Conservation (phyloP, 2,113 vertebrate genomes). For the Xiphophorus hellerii region DNA sequence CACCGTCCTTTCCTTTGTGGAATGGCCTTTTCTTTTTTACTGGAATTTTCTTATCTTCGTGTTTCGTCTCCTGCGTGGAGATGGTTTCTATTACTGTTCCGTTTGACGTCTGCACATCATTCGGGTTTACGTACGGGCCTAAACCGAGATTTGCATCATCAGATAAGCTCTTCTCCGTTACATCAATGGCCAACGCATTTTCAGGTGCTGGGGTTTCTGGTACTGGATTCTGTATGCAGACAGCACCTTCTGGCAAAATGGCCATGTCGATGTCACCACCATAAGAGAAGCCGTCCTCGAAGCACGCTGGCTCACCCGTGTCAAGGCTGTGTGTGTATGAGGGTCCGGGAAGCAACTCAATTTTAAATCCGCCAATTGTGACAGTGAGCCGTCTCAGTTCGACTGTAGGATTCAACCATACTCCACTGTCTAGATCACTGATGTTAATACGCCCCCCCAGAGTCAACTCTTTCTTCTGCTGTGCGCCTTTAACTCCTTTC, state of each 20-base stretch:
- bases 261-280: constrained; percentile 51
- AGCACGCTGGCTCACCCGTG: constrained; percentile 30
- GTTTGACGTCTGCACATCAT: constrained; percentile 78
- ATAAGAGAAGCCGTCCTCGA: constrained; percentile 51
- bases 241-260: constrained; percentile 46
- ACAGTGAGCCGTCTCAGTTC: constrained; percentile 78
- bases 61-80: constrained; percentile 48
- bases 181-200: constrained; percentile 53
- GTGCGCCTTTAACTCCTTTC: constrained; percentile 55
- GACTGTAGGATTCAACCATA: constrained; percentile 78
- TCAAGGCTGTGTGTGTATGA: constrained; percentile 62
- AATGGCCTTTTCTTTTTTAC: constrained; percentile 48
- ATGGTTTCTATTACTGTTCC: constrained; percentile 41
- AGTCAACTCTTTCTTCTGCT: constrained; percentile 77
- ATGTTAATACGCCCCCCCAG: constrained; percentile 68
- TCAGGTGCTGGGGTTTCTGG: constrained; percentile 63
- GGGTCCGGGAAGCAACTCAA: constrained; percentile 82
- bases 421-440: constrained; percentile 60
- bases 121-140: constrained; percentile 78
- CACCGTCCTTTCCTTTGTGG: constrained; percentile 23
- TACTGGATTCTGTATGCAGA: constrained; percentile 49
- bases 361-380: constrained; percentile 81
- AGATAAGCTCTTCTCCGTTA: constrained; percentile 43
- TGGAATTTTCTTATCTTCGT: constrained; percentile 47
- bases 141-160: constrained; percentile 66